Conservation (phyloP, 2,113 vertebrate genomes). For the Ptychochromis oligacanthus region DNA sequence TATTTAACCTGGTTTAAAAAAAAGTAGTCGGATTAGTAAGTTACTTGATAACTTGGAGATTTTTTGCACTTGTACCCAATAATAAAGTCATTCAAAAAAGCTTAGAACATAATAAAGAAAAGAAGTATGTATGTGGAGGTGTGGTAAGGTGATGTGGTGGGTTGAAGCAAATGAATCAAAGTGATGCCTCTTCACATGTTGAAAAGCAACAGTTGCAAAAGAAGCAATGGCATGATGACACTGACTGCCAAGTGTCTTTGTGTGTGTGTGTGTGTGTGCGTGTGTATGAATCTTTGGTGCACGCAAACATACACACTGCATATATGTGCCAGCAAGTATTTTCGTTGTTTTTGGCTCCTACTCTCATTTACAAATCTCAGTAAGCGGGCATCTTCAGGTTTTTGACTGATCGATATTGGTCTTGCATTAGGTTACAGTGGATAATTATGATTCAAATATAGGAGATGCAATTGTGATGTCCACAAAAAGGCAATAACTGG, state of each 20-base stretch:
- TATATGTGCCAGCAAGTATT: neutral
- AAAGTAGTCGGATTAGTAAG: no score
- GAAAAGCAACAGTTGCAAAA: neutral
- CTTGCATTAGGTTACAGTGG: no score
- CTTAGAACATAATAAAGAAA: neutral
- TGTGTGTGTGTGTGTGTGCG: neutral
- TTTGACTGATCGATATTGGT: neutral
- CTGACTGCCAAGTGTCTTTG: neutral
- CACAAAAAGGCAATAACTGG: neutral
- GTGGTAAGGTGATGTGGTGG: neutral
- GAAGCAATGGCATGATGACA: neutral
- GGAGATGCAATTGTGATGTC: neutral
- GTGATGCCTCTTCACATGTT: neutral
- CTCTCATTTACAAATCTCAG: neutral
- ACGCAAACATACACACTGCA: neutral
- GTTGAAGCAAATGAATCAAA: neutral
- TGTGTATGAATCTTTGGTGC: neutral
- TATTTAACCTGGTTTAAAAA: neutral
- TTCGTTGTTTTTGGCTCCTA: neutral
- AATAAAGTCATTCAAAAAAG: neutral
- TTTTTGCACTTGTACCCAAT: neutral
- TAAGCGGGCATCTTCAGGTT: neutral
- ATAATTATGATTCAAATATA: neutral
- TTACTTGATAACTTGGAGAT: neutral
- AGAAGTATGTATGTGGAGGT: neutral